Percentiles rank a stretch among this genome's conserved stretches.
phyloP scores from a whole-genome alignment of 2,797 vertebrate genomes.

The Brachyalestes nurse region DNA sequence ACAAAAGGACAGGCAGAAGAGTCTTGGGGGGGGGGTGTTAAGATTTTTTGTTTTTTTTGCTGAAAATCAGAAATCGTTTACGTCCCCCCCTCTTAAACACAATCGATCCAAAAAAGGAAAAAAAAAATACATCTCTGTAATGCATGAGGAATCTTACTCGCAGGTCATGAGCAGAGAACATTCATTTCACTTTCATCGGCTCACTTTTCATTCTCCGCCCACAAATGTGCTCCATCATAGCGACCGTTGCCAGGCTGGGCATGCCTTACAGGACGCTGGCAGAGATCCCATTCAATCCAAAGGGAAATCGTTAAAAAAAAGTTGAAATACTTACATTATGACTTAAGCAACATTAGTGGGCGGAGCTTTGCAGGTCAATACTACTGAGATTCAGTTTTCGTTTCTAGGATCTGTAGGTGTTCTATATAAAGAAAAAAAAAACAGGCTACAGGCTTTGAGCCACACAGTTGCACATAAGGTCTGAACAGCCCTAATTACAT shows the following conservation, averaged over 20 bases:
- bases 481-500: too few relatives aligned
- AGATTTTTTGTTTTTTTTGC: too few relatives aligned
- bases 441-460: too few relatives aligned
- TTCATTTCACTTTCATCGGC: background rate
- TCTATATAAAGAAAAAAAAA: too few relatives aligned
- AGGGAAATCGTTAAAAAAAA: background rate
- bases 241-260: background rate
- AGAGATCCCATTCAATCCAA: background rate
- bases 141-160: slow-evolving; percentile 33
- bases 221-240: background rate
- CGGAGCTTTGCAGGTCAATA: background rate
- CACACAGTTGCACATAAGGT: too few relatives aligned
- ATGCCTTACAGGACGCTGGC: background rate
- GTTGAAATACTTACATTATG: too few relatives aligned
- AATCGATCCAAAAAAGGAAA: slow-evolving; percentile 16
- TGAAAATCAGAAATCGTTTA: slow-evolving; percentile 25
- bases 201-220: background rate
- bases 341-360: background rate
- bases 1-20: slow-evolving; percentile 49
- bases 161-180: slow-evolving; percentile 8
- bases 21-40: background rate
- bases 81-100: background rate
- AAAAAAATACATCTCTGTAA: slow-evolving; percentile 24
- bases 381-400: background rate
- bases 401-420: background rate